Conservation (phyloP, 1,140 invertebrate genomes). For the Philotrypesis tridentata region DNA sequence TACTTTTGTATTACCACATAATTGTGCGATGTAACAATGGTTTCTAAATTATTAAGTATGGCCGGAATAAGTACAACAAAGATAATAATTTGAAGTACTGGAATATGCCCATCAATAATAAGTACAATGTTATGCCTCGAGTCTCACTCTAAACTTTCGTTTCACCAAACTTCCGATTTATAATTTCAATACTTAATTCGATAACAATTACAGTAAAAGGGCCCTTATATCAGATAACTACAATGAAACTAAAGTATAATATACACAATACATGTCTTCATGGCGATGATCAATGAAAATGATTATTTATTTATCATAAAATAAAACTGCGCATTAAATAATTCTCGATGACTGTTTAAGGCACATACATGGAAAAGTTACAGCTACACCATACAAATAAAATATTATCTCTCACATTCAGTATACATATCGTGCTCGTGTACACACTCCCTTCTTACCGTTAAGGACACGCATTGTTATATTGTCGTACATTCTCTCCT, state of each 20-base stretch:
- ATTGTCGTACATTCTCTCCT: slow-evolving; percentile 14
- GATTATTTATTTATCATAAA: not conserved
- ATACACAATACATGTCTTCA: no score
- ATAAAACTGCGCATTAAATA: slow-evolving; percentile 13
- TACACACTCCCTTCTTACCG: slow-evolving; percentile 1
- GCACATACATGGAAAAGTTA: slow-evolving; percentile 26
- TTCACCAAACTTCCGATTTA: not conserved
- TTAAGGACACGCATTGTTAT: slow-evolving; percentile 9
- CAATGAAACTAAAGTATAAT: no score
- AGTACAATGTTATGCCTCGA: not conserved
- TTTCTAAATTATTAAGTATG: not conserved
- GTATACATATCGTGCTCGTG: slow-evolving; percentile 15
- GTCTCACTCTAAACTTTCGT: not conserved
- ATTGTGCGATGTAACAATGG: not conserved
- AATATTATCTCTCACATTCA: slow-evolving; percentile 14
- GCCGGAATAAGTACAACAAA: slow-evolving; percentile 28
- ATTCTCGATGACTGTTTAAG: slow-evolving; percentile 38
- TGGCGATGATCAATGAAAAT: not conserved
- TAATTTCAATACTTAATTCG: no score
- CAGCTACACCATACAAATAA: slow-evolving; percentile 27
- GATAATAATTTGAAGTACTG: not conserved
- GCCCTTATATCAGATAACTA: not conserved
- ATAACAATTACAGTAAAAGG: not conserved
- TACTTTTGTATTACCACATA: not conserved
- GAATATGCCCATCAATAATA: not conserved